Percentiles rank a stretch among this genome's conserved stretches.
phyloP scores from a whole-genome alignment of 2,113 vertebrate genomes.

The Rhegmatorhina hoffmannsi region DNA sequence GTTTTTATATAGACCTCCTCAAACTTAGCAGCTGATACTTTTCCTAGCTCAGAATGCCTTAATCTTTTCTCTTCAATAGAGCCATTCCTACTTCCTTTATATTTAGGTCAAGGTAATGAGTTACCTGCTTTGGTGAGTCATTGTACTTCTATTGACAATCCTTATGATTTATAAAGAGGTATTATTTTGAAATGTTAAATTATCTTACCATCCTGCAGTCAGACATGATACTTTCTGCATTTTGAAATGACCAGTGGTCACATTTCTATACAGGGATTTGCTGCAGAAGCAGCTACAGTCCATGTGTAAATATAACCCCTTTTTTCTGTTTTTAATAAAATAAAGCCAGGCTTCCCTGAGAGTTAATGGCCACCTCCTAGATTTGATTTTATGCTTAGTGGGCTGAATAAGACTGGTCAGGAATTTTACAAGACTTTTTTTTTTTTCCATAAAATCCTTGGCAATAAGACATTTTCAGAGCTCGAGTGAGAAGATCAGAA shows the following conservation, averaged over 20 bases:
- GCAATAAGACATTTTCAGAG: not conserved
- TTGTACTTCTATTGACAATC: constrained; percentile 13
- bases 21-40: not conserved
- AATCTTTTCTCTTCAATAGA: not conserved
- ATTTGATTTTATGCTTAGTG: constrained; percentile 50
- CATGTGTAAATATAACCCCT: not conserved
- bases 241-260: not conserved
- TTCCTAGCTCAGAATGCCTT: not conserved
- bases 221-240: not conserved
- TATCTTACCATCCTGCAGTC: not conserved
- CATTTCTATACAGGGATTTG: not conserved
- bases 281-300: not conserved
- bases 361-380: constrained; percentile 1
- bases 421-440: constrained; percentile 9
- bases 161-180: constrained; percentile 10
- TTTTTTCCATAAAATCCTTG: not conserved
- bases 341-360: not conserved
- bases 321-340: not conserved
- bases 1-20: not conserved
- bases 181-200: constrained; percentile 19
- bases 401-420: constrained; percentile 9
- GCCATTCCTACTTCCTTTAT: not conserved
- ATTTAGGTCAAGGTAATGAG: constrained; percentile 46
- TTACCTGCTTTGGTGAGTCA: constrained; percentile 38
- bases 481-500: not conserved